phyloP scores from a whole-genome alignment of 2,797 vertebrate species.

The Heliangelus exortis region DNA sequence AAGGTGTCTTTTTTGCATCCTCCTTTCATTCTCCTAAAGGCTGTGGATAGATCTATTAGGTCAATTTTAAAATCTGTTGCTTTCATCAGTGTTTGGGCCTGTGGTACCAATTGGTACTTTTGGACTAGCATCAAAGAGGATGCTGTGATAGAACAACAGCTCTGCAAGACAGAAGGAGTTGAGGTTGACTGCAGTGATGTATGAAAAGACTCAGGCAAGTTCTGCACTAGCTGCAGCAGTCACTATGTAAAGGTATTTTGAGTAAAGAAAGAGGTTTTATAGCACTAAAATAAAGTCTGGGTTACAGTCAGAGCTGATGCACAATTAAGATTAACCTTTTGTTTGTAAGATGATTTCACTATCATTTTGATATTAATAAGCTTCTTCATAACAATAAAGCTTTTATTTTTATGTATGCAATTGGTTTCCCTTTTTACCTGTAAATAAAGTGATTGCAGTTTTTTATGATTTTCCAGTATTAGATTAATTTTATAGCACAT shows the following conservation, averaged over 20 bases:
- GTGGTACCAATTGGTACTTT: neutral
- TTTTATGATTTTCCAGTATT: conserved; percentile 68
- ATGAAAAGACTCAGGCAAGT: neutral
- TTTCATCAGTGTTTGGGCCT: neutral
- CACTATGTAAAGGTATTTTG: neutral
- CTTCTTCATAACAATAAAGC: conserved; percentile 14
- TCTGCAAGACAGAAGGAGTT: neutral
- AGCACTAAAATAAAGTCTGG: neutral
- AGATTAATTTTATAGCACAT: conserved; percentile 69
- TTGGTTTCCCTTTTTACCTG: conserved; percentile 67
- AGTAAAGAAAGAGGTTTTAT: neutral
- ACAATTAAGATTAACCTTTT: conserved; percentile 40
- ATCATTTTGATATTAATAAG: conserved; percentile 49
- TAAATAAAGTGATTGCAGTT: conserved; percentile 70
- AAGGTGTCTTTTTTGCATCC: neutral
- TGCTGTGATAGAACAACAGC: neutral
- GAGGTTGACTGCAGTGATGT: neutral
- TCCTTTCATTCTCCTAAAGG: neutral
- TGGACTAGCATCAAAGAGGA: neutral
- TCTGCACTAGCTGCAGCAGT: neutral
- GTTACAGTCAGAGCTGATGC: neutral
- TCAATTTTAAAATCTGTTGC: neutral
- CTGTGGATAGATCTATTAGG: neutral
- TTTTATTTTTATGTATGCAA: conserved; percentile 66
- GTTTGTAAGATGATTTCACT: neutral